Conservation (phyloP, 1,140 invertebrate genomes). For the Carposina sasakii region DNA sequence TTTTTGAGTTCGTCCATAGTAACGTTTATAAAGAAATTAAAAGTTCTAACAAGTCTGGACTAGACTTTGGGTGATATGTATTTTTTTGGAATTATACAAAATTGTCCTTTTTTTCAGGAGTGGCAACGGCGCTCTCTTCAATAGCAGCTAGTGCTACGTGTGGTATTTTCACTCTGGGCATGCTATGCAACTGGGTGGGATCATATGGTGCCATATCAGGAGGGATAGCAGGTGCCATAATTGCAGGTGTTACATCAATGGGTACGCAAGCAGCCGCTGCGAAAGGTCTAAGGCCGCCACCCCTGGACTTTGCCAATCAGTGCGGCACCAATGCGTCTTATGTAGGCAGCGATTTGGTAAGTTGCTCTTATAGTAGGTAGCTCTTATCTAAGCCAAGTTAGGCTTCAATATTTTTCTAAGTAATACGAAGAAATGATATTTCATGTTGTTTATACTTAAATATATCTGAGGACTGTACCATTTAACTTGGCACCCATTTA, state of each 20-base stretch:
- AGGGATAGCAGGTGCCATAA: slow-evolving; percentile 72
- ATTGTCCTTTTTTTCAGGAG: slow-evolving; percentile 70
- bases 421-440: too few relatives aligned
- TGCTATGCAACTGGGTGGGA: slow-evolving; percentile 88
- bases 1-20: too few relatives aligned
- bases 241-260: slow-evolving; percentile 74
- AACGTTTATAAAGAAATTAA: too few relatives aligned
- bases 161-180: slow-evolving; percentile 89
- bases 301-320: slow-evolving; percentile 27
- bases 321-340: slow-evolving; percentile 36
- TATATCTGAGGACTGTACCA: too few relatives aligned
- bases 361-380: too few relatives aligned
- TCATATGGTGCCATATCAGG: slow-evolving; percentile 76
- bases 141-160: slow-evolving; percentile 89
- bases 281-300: slow-evolving; percentile 35
- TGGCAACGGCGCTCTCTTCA: slow-evolving; percentile 85
- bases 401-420: too few relatives aligned
- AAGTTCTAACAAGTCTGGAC: too few relatives aligned
- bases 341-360: slow-evolving; percentile 1
- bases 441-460: too few relatives aligned
- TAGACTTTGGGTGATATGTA: too few relatives aligned
- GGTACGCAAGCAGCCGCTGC: slow-evolving; percentile 68
- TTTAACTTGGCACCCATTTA: too few relatives aligned
- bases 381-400: too few relatives aligned
- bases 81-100: too few relatives aligned